Evolutionary conservation across 2,888 invertebrate genomes (phyloP).

Genomic region (Tetragonula carbonaria): DNA sequence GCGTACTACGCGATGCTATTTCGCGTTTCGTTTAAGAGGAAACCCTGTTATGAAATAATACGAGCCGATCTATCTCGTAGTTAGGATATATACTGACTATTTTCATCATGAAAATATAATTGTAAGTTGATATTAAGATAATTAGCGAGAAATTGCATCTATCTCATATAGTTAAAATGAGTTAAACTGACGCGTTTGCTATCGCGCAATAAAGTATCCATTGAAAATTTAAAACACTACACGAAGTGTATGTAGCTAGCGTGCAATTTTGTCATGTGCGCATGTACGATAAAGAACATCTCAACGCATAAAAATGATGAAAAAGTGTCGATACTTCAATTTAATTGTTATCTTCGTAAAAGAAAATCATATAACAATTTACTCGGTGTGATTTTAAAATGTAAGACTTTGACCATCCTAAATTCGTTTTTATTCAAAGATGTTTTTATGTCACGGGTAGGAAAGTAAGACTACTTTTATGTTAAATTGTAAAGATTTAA

Average conservation of each 20-base stretch:
- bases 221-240: slow-evolving; percentile 21
- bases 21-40: neutral
- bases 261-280: neutral
- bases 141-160: slow-evolving; percentile 21
- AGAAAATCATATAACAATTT: too few species aligned
- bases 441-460: too few species aligned
- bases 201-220: slow-evolving; percentile 5
- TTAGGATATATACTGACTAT: neutral
- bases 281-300: too few species aligned
- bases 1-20: neutral
- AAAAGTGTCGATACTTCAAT: too few species aligned
- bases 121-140: neutral
- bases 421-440: too few species aligned
- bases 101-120: neutral
- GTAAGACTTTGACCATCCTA: too few species aligned
- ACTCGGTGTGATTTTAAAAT: too few species aligned
- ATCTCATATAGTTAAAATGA: neutral
- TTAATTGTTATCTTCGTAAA: too few species aligned
- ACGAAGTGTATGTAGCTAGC: neutral
- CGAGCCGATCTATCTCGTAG: slow-evolving; percentile 6
- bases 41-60: neutral
- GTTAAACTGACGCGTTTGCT: neutral
- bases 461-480: too few species aligned
- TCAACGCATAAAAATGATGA: too few species aligned
- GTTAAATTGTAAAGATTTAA: too few species aligned